A percentile compares a stretch with the other conserved stretches of the same genome.
phyloP scores from a whole-genome alignment of 1,140 invertebrate species.

The Penaeus chinensis region DNA sequence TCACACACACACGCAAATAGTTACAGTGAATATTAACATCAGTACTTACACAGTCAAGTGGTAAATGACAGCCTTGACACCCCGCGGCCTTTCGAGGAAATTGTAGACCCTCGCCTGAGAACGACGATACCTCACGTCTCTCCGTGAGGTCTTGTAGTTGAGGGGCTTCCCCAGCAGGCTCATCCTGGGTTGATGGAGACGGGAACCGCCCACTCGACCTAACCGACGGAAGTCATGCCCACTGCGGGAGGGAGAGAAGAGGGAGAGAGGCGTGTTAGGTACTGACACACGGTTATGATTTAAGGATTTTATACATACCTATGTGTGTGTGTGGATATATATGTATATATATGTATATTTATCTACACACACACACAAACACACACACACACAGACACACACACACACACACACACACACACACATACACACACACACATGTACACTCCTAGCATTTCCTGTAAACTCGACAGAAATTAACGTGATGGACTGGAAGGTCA shows the following conservation, averaged over 20 bases:
- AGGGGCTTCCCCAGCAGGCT: constrained; percentile 90
- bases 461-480: not conserved
- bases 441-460: not conserved
- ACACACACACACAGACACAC: not conserved
- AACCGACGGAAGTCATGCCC: constrained; percentile 54
- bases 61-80: constrained; percentile 85
- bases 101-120: constrained; percentile 92
- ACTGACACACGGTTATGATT: not conserved
- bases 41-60: constrained; percentile 91
- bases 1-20: not conserved
- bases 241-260: constrained; percentile 20
- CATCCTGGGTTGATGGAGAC: constrained; percentile 74
- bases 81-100: constrained; percentile 91
- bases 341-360: no score
- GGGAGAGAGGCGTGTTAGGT: not conserved
- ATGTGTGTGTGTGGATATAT: no score
- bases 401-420: not conserved
- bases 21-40: constrained; percentile 49
- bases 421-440: not conserved
- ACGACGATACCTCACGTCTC: constrained; percentile 88
- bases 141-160: constrained; percentile 85
- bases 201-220: constrained; percentile 53
- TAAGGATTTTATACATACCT: not conserved
- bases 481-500: not conserved
- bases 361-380: not conserved